Percentiles rank a stretch among this genome's conserved stretches.
These are phyloP conservation scores for Aphidius ervi DNA, from an alignment of 1,140 invertebrate genomes.

Conservation along the genomic window DNA sequence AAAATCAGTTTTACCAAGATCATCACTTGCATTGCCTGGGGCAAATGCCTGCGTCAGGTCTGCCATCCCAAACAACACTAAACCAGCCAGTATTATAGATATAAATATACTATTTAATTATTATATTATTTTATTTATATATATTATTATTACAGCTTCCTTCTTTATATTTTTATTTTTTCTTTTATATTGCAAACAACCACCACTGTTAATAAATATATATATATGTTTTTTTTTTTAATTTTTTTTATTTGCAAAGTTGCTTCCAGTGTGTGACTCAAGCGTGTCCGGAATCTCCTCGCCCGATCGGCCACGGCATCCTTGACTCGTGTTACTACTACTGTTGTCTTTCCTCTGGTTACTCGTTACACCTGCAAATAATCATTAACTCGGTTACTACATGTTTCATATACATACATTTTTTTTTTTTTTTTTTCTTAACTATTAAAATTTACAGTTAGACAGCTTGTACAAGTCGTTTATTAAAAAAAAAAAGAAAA, in stretches of 20 bases:
- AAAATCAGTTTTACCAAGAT: constrained; percentile 75
- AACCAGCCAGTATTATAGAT: too few relatives aligned
- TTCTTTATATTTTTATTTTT: not conserved
- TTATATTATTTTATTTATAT: too few relatives aligned
- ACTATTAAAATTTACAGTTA: too few relatives aligned
- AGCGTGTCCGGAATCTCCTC: constrained; percentile 25
- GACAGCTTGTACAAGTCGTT: too few relatives aligned
- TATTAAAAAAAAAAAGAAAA: too few relatives aligned
- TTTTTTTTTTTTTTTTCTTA: not conserved
- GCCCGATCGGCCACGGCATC: constrained; percentile 33
- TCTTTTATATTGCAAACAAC: too few relatives aligned
- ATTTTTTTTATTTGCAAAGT: too few relatives aligned
- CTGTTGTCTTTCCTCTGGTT: constrained; percentile 8
- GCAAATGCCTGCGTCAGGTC: constrained; percentile 75
- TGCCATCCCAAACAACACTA: constrained; percentile 29
- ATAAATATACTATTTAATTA: not conserved
- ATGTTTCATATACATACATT: constrained; percentile 3
- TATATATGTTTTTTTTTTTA: too few relatives aligned
- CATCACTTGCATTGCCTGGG: constrained; percentile 55
- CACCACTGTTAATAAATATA: too few relatives aligned
- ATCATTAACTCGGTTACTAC: constrained; percentile 6
- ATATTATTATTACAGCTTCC: not conserved
- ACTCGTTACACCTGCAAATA: constrained; percentile 21
- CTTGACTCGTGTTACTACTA: constrained; percentile 23
- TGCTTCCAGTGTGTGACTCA: constrained; percentile 16